phyloP scores from a whole-genome alignment of 2,113 vertebrate genomes.

The Sakesphorus luctuosus region DNA sequence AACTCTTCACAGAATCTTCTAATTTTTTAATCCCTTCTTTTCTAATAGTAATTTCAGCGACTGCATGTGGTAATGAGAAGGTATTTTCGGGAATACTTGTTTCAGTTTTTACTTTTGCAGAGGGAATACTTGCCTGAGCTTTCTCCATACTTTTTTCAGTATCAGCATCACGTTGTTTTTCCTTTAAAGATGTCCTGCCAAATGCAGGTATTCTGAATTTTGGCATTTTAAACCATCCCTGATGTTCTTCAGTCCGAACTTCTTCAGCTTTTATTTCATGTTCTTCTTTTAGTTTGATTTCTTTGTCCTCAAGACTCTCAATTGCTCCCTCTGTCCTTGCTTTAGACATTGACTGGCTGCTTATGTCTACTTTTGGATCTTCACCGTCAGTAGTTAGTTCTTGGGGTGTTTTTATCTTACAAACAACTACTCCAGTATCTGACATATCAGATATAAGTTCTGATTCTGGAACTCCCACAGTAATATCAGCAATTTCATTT shows the following conservation, averaged over 20 bases:
- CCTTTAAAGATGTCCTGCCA: constrained; percentile 14
- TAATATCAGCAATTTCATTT: background rate
- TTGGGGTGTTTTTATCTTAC: background rate
- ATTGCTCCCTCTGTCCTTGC: background rate
- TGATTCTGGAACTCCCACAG: background rate
- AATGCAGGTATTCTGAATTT: constrained; percentile 62
- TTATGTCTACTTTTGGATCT: background rate
- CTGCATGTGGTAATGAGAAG: background rate
- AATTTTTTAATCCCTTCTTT: constrained; percentile 26
- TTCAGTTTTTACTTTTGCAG: background rate
- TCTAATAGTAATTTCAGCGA: background rate
- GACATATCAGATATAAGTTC: background rate
- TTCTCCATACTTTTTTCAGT: background rate
- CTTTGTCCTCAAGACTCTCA: background rate
- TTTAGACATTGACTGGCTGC: background rate
- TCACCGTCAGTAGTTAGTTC: background rate
- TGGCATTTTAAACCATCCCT: constrained; percentile 69
- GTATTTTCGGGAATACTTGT: background rate
- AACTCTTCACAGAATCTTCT: background rate
- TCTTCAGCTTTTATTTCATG: constrained; percentile 7
- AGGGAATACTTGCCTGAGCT: background rate
- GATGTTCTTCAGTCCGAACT: constrained; percentile 42
- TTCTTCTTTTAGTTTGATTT: constrained; percentile 17
- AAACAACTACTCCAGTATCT: background rate
- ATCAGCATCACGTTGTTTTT: background rate